Conservation (phyloP, 2,797 vertebrate species). For the Perodicticus potto region DNA sequence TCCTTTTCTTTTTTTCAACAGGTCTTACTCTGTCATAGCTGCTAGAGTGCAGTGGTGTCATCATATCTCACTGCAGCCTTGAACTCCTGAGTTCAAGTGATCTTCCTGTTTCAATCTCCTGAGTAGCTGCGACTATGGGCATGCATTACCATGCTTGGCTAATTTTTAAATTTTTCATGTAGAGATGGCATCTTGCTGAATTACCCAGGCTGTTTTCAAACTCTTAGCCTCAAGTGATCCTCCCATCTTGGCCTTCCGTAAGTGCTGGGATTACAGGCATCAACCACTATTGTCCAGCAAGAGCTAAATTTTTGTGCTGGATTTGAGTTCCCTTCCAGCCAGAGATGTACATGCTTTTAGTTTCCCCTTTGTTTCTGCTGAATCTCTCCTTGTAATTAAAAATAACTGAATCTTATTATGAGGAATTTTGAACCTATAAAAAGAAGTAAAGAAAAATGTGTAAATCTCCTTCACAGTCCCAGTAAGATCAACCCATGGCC, state of each 20-base stretch:
- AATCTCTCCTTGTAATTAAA: slow-evolving; percentile 7
- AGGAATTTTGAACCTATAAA: background rate
- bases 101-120: background rate
- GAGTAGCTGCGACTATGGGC: background rate
- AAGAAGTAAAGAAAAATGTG: background rate
- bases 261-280: background rate
- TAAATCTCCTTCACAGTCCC: background rate
- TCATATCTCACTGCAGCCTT: background rate
- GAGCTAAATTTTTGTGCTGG: background rate
- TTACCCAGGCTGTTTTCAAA: background rate
- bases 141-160: background rate
- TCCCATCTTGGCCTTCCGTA: background rate
- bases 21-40: no score
- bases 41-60: background rate
- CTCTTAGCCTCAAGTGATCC: background rate
- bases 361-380: background rate
- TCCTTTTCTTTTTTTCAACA: no score
- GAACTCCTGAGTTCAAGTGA: background rate
- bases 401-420: background rate
- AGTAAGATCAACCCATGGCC: background rate
- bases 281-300: background rate
- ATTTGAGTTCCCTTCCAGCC: background rate
- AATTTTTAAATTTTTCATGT: background rate
- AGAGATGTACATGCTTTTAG: background rate
- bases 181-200: background rate